Percentiles rank a stretch among this genome's conserved stretches.
Conservation (phyloP, 1,140 invertebrate genomes). For the Eubasilissa regina region DNA sequence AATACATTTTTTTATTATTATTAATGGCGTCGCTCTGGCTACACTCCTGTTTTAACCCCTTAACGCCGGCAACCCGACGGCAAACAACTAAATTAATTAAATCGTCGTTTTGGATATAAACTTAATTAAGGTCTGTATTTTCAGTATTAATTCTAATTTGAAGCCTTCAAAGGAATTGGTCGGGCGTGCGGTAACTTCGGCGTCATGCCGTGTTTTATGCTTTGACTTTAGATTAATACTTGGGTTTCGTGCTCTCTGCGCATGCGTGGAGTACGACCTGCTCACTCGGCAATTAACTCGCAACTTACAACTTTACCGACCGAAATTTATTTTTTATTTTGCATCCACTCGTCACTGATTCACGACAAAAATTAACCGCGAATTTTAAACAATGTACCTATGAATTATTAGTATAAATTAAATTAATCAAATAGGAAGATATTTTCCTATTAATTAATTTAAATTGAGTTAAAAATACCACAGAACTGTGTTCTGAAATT, state of each 20-base stretch:
- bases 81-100: slow-evolving; percentile 62
- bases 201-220: slow-evolving; percentile 15
- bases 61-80: slow-evolving; percentile 42
- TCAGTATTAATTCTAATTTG: slow-evolving; percentile 61
- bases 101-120: slow-evolving; percentile 61
- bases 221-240: slow-evolving; percentile 34
- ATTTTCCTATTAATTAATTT: no score
- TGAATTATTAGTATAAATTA: no score
- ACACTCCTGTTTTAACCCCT: slow-evolving; percentile 22
- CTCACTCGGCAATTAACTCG: neutral
- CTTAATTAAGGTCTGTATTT: slow-evolving; percentile 62
- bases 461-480: no score
- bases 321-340: no score
- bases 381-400: no score
- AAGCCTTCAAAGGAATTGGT: slow-evolving; percentile 55
- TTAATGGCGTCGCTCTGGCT: neutral
- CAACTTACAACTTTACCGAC: no score
- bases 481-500: no score
- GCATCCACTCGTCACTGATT: no score
- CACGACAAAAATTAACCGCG: no score
- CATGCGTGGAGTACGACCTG: neutral
- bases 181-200: slow-evolving; percentile 27
- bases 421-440: no score
- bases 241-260: neutral
- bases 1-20: no score